Evolutionary conservation across 2,113 vertebrate species (phyloP).

Genomic region (Kryptolebias marmoratus): DNA sequence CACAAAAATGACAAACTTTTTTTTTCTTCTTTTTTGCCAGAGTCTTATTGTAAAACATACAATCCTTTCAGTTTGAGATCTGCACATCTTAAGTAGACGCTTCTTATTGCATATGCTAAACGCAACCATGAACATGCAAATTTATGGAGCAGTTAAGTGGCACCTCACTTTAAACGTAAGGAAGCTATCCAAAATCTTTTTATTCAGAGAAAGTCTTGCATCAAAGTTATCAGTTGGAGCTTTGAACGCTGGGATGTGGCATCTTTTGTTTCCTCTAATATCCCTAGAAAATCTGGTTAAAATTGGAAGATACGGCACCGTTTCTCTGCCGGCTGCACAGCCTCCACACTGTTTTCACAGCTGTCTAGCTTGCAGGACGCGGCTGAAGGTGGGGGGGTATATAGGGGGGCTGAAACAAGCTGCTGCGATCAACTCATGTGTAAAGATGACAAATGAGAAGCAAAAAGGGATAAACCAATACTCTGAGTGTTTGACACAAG

Average conservation of each 20-base stretch:
- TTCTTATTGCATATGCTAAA: conserved; percentile 63
- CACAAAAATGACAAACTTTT: conserved; percentile 24
- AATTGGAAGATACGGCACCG: conserved; percentile 59
- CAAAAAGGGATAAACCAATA: conserved; percentile 65
- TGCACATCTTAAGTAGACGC: conserved; percentile 55
- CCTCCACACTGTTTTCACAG: conserved; percentile 79
- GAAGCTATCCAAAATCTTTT: conserved; percentile 58
- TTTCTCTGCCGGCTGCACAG: conserved; percentile 53
- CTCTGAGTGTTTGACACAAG: conserved; percentile 44
- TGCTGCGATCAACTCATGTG: conserved; percentile 69
- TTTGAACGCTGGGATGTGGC: conserved; percentile 56
- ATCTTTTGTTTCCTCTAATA: conserved; percentile 77
- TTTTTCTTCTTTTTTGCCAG: conserved; percentile 5
- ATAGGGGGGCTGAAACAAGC: neutral
- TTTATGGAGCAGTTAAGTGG: conserved; percentile 61
- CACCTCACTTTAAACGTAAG: conserved; percentile 69
- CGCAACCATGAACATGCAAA: conserved; percentile 69
- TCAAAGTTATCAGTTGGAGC: conserved; percentile 65
- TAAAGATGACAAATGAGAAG: conserved; percentile 71
- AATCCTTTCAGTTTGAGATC: conserved; percentile 47
- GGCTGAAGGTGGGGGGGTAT: conserved; percentile 37
- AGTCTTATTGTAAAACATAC: conserved; percentile 14
- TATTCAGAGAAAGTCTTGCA: conserved; percentile 53
- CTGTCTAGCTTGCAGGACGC: conserved; percentile 72
- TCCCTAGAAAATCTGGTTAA: conserved; percentile 81